Base-by-base conservation (phyloP, 2,888 invertebrate species). In the Tachystola acroxantha region DNA sequence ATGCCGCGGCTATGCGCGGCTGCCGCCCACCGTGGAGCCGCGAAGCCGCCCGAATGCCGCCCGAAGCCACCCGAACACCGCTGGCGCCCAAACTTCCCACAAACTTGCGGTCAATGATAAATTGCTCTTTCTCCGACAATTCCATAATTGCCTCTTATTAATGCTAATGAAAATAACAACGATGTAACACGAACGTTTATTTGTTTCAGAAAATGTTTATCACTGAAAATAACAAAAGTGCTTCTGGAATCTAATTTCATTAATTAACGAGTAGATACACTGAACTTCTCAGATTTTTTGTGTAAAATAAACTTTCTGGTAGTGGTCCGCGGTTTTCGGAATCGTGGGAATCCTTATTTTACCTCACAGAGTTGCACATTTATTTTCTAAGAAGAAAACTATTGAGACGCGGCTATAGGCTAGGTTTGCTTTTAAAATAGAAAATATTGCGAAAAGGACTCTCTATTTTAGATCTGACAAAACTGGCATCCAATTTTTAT, bases 31-130 rank as follows among this genome's bases (percentile, higher is more conserved):
- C 16, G 6, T 22, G 35, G 19, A n/a, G 24, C 7, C 24, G 7
- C 29, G 22, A 14, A 22, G 30, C 16, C 10, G 19, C 19, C 24
- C n/a, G 24, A 24, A 24, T n/a, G 24, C 24, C 16, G 16, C 14
- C 22, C n/a, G n/a, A 24, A n/a, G 16, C 11, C 16, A 10, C 16
- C 9, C 1, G 7, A 26, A 22, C 11, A 9, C 26, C 32, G 28
- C 34, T 34, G 33, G 16, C 25, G 22, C 20, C 11, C 28, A 35
- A 40, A 43, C 40, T 34, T 46, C 35, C 29, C 35, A 16, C 35
- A 13, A 45, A 45, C 37, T 48, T 46, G 40, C 39, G 41, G 43
- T 39, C 44, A 47, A 40, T 48, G 46, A 48, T 50, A 44, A 48
- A 50, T 50, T 45, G 43, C 45, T 39, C 32, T 40, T 39, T 32